Base-by-base conservation (phyloP, 2,113 vertebrate species). In the Dicaeum eximium region DNA sequence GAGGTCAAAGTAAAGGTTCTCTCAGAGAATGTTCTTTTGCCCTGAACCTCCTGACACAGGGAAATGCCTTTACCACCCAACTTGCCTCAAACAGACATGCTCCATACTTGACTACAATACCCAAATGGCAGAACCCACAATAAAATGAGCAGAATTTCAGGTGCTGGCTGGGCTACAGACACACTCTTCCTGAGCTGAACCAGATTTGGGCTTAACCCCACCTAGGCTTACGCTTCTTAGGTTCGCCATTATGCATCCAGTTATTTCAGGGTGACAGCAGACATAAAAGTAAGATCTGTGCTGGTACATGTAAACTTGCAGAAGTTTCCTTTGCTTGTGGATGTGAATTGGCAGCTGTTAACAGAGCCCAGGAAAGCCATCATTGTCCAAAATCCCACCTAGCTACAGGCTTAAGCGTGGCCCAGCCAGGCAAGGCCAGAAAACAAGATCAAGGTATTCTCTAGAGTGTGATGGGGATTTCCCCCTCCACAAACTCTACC, bases 391-490 rank as follows among this genome's bases (percentile, higher is more conserved):
- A 65, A 72, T 27, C 21, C 47, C 33, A 66, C 6, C 22, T 21
- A 19, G 20, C 6, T 2, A 2, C 6, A 21, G 31, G 15, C 16
- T 61, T 8, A 30, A 87, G 15, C 0, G 0, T 1, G 2, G 44
- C 27, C n/a, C 16, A 51, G 25, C 5, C 58, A 61, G 38, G 35
- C 35, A 79, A 40, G 20, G 19, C 13, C 65, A 60, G 31, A 75
- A 87, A 86, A 67, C 4, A 7, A 77, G 13, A 58, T 33, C 7
- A 33, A 67, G 16, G 16, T 75, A 38, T 53, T 75, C 45, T 38
- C 7, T 28, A 50, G 30, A 60, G 10, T 6, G 7, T 24, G 31
- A 24, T 2, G 0, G 23, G 10, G 21, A 54, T 48, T 69, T 69
- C 18, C 7, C 10, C 2, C 12, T 54, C 40, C 17, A 42, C 15